Base-by-base conservation (phyloP, 2,888 invertebrate species). In the Sthenelais limicola region DNA sequence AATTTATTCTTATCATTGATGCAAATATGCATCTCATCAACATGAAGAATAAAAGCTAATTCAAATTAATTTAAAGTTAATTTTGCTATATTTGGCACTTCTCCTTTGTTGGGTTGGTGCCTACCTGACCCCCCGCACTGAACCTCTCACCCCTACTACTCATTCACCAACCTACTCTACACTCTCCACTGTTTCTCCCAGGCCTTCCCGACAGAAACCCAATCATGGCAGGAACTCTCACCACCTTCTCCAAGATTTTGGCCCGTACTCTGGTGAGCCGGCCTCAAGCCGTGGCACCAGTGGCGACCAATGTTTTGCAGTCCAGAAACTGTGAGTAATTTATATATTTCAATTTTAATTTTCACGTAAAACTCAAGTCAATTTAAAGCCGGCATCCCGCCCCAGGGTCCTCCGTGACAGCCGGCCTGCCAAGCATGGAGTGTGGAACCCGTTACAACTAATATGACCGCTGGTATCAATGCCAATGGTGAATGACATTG, bases 281-380 rank as follows among this genome's bases (percentile, higher is more conserved):
- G 47, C 82, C 82, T 35, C 82, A 81, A 73, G 78, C 81, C 33
- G 75, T 76, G n/a, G 81, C 82, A 43, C 84, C 83, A 48, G 80
- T 77, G n/a, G 71, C 79, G 18, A 70, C 81, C 5, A 77, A 70
- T 73, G 76, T 77, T 48, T 68, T 79, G 3, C 82, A 84, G 54
- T 78, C 79, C 72, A 81, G 84, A 77, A 77, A 84, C 43, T 85
- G 85, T 85, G 77, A 85, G 85, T 85, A 76, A 51, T 48, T 12
- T 18, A n/a, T 43, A 9, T 47, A 21, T 26, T 12, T 70, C 12
- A 12, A 18, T 18, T 43, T 43, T 43, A 5, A 5, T 21, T 21
- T 9, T 21, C 21, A n/a, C 51, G 26, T 7, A 32, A 33, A 5
- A 12, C 18, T 7, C 51, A n/a, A 24, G 9, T 51, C 5, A 51